phyloP scores from a whole-genome alignment of 2,113 vertebrate genomes.

The Chionis minor region DNA sequence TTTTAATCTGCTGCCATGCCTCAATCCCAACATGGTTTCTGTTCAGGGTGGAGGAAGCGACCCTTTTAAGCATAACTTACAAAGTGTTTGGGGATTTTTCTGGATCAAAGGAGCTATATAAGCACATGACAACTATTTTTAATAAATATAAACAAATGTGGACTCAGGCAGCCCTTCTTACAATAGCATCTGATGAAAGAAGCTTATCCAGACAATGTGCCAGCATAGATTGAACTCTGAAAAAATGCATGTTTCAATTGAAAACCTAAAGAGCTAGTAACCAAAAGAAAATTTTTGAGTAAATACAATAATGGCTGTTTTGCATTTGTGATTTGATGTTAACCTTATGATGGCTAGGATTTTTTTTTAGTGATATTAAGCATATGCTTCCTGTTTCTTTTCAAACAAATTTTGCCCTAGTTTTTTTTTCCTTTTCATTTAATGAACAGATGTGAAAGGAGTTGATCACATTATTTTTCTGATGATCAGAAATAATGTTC shows the following conservation, averaged over 20 bases:
- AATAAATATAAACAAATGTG: conserved; percentile 56
- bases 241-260: conserved; percentile 1
- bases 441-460: conserved; percentile 61
- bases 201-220: neutral
- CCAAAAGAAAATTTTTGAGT: neutral
- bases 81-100: conserved; percentile 8
- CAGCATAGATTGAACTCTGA: conserved; percentile 5
- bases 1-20: neutral
- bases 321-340: conserved; percentile 66
- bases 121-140: conserved; percentile 53
- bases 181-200: conserved; percentile 37
- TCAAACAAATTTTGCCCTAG: conserved; percentile 47
- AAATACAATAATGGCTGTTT: conserved; percentile 58
- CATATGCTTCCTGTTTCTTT: conserved; percentile 66
- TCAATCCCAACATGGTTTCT: neutral
- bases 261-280: conserved; percentile 29
- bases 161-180: neutral
- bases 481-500: conserved; percentile 49
- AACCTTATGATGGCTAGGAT: conserved; percentile 24
- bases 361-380: conserved; percentile 51
- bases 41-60: neutral
- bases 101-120: conserved; percentile 28
- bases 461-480: conserved; percentile 46
- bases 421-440: neutral
- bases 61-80: neutral